Conservation (phyloP, 1,140 invertebrate species). For the Samia ricini region DNA sequence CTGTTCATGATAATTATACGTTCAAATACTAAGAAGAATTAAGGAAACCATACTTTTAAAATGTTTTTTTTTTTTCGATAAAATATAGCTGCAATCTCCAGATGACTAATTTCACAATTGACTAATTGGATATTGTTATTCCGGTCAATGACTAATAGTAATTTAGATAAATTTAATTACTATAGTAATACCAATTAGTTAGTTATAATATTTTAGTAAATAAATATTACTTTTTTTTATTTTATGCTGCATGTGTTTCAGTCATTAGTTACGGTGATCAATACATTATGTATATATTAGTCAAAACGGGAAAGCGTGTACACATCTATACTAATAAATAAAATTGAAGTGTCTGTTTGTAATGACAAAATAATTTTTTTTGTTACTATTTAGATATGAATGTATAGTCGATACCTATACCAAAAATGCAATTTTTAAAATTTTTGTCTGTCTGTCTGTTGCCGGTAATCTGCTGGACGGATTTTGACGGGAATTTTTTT, state of each 20-base stretch:
- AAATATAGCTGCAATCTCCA: not conserved
- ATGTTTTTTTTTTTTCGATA: not conserved
- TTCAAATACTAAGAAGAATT: not conserved
- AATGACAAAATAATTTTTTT: too few relatives aligned
- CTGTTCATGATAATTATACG: not conserved
- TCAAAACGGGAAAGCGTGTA: not conserved
- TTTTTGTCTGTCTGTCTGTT: too few relatives aligned
- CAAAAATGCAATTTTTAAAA: too few relatives aligned
- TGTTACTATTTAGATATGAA: too few relatives aligned
- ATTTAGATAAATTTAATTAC: not conserved
- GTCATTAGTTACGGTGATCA: not conserved
- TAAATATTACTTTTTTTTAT: not conserved
- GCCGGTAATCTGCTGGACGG: too few relatives aligned
- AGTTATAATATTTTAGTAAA: not conserved
- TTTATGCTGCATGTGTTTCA: not conserved
- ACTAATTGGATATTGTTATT: not conserved
- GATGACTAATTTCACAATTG: not conserved
- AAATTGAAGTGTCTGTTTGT: too few relatives aligned
- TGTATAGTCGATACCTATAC: too few relatives aligned
- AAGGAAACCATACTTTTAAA: not conserved
- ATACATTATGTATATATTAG: not conserved
- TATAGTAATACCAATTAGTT: not conserved
- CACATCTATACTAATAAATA: too few relatives aligned
- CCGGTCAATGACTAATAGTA: not conserved
- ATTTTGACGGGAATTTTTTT: too few relatives aligned